Evolutionary conservation across 1,140 invertebrate species (phyloP).

Genomic region (Cyphomyrmex costatus): DNA sequence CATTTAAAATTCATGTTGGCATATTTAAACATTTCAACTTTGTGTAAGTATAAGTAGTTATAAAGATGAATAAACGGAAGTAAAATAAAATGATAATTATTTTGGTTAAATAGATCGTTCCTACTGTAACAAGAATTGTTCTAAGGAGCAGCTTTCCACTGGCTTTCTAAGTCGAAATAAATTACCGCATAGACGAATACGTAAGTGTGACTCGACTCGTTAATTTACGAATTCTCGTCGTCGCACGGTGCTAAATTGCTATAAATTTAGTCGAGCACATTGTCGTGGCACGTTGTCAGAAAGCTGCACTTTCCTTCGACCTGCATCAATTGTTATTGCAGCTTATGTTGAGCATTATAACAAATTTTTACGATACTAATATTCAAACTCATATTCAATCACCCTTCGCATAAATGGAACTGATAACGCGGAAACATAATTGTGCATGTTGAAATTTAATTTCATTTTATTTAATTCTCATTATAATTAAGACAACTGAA

Average conservation of each 20-base stretch:
- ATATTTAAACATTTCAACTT: neutral
- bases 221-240: slow-evolving; percentile 46
- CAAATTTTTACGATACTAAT: slow-evolving; percentile 28
- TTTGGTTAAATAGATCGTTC: neutral
- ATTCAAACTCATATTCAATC: neutral
- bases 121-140: neutral
- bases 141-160: slow-evolving; percentile 16
- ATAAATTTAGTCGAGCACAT: slow-evolving; percentile 24
- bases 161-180: slow-evolving; percentile 25
- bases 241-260: slow-evolving; percentile 26
- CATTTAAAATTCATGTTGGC: neutral
- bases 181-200: slow-evolving; percentile 28
- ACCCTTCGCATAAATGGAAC: neutral
- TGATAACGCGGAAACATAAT: neutral
- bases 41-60: neutral
- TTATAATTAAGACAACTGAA: neutral
- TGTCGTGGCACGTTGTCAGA: slow-evolving; percentile 6
- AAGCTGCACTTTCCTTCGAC: neutral
- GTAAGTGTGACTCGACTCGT: slow-evolving; percentile 47
- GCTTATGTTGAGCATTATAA: slow-evolving; percentile 10
- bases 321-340: neutral
- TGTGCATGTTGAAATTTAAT: neutral
- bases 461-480: neutral
- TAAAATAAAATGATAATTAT: neutral
- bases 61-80: slow-evolving; percentile 1